phyloP scores from a whole-genome alignment of 2,888 invertebrate species.

The Calephelis perditalis region DNA sequence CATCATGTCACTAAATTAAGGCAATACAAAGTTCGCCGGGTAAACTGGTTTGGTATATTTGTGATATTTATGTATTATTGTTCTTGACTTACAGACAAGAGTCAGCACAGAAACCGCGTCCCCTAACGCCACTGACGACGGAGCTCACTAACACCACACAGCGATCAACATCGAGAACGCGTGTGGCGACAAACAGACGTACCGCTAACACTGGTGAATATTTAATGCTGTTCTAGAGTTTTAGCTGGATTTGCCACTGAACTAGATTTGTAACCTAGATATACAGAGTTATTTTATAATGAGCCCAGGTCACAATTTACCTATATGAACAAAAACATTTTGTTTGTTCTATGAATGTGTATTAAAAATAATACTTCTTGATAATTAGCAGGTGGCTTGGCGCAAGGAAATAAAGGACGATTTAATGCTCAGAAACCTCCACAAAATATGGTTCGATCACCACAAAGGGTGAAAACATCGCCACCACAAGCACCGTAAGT shows the following conservation, averaged over 20 bases:
- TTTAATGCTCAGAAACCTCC: conserved; percentile 48
- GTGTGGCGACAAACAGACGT: conserved; percentile 76
- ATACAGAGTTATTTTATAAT: too few species aligned
- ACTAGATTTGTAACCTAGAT: too few species aligned
- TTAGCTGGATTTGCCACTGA: too few species aligned
- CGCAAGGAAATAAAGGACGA: conserved; percentile 32
- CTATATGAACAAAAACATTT: too few species aligned
- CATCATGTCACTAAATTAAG: too few species aligned
- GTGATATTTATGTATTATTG: too few species aligned
- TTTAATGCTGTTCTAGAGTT: too few species aligned
- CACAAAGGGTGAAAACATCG: conserved; percentile 56
- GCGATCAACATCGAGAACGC: conserved; percentile 77
- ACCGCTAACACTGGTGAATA: conserved; percentile 40
- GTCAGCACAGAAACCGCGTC: conserved; percentile 54
- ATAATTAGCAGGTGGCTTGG: too few species aligned
- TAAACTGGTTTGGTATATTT: too few species aligned
- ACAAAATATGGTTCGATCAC: conserved; percentile 64
- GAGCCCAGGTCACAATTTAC: too few species aligned
- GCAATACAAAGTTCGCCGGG: too few species aligned
- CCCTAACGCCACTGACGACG: conserved; percentile 58
- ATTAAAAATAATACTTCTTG: neutral
- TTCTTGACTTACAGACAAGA: conserved; percentile 52
- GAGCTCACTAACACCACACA: conserved; percentile 77
- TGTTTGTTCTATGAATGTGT: too few species aligned
- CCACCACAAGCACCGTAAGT: conserved; percentile 72